Evolutionary conservation across 2,888 invertebrate genomes (phyloP).

Genomic region (Aphidoletes aphidimyza): DNA sequence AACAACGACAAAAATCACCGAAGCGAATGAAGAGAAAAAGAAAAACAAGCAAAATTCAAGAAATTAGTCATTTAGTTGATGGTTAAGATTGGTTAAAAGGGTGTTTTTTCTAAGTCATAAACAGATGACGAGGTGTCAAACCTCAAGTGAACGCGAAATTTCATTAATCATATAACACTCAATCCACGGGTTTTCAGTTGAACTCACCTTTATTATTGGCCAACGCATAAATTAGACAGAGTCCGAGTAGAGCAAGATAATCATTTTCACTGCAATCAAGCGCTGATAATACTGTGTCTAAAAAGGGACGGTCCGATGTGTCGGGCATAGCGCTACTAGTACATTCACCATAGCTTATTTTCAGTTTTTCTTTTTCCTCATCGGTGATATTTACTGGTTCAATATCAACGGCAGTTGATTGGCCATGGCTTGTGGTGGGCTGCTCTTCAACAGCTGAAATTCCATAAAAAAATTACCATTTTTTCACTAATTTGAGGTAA

Average conservation of each 20-base stretch:
- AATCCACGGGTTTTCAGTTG: too few species aligned
- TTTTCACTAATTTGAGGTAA: too few species aligned
- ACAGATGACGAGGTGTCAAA: neutral
- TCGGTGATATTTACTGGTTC: slow-evolving; percentile 85
- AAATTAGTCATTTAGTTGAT: neutral
- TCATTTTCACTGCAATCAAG: slow-evolving; percentile 93
- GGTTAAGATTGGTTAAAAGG: too few species aligned
- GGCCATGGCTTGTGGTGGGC: neutral
- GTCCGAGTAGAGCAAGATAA: slow-evolving; percentile 89
- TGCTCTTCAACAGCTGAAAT: neutral
- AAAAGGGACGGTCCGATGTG: slow-evolving; percentile 71
- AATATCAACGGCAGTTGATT: slow-evolving; percentile 57
- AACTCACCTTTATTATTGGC: slow-evolving; percentile 89
- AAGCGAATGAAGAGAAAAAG: neutral
- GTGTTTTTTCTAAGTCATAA: neutral
- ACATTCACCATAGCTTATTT: slow-evolving; percentile 59
- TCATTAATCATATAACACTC: too few species aligned
- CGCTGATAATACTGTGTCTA: slow-evolving; percentile 88
- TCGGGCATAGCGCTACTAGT: slow-evolving; percentile 60
- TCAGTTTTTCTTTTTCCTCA: slow-evolving; percentile 84
- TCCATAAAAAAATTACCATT: too few species aligned
- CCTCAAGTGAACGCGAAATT: too few species aligned
- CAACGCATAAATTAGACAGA: slow-evolving; percentile 92
- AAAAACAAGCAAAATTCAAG: neutral
- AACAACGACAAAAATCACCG: neutral